Evolutionary conservation across 2,888 invertebrate species (phyloP).

Genomic region (Aelia acuminata): DNA sequence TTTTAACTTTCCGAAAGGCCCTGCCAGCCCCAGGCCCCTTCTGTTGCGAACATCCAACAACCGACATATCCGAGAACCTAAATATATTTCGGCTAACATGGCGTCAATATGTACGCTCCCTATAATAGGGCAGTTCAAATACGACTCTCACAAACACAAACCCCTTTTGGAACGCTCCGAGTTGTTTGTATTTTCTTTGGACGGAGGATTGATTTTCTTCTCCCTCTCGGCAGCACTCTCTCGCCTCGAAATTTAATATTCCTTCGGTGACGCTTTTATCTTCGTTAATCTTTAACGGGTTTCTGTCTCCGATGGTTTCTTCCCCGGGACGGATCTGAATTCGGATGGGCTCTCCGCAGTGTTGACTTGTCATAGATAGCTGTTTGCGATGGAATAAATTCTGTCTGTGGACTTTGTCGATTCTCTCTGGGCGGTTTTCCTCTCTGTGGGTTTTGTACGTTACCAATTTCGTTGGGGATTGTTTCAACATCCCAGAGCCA

Average conservation of each 20-base stretch:
- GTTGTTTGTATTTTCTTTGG: not conserved
- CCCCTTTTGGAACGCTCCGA: not conserved
- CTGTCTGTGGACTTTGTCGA: not conserved
- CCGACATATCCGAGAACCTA: not conserved
- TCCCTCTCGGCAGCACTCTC: not conserved
- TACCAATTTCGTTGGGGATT: not conserved
- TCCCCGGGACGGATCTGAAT: not conserved
- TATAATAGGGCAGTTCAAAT: not conserved
- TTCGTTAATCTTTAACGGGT: conserved; percentile 48
- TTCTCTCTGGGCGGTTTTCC: not conserved
- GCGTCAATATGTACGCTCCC: not conserved
- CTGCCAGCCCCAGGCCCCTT: not conserved
- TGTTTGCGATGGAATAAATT: conserved; percentile 9
- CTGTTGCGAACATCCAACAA: conserved; percentile 14
- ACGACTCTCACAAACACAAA: not conserved
- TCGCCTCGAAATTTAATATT: conserved; percentile 1
- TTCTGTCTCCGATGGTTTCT: not conserved
- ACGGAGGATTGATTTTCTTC: not conserved
- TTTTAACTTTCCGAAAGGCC: conserved; percentile 29
- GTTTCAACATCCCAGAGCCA: not conserved
- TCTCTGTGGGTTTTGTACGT: not conserved
- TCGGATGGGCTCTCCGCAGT: not conserved
- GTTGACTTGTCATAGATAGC: conserved; percentile 26
- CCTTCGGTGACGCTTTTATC: conserved; percentile 12
- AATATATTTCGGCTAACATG: not conserved